Conservation (phyloP, 2,113 vertebrate species). For the Muntiacus muntjak region DNA sequence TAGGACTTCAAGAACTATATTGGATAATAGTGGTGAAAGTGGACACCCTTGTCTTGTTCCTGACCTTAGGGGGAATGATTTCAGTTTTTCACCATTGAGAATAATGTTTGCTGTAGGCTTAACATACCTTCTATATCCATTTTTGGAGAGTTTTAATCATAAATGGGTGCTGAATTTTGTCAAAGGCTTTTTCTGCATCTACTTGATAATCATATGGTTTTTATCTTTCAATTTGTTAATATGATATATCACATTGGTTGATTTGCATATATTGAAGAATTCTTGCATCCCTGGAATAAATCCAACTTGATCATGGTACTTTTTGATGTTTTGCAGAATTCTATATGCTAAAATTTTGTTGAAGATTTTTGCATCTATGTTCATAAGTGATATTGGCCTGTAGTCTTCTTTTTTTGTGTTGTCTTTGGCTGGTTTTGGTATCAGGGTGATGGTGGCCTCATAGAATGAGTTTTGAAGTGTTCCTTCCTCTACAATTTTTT, state of each 20-base stretch:
- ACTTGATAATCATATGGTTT: background rate
- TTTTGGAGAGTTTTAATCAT: background rate
- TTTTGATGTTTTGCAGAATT: background rate
- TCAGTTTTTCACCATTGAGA: background rate
- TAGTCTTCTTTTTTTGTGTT: background rate
- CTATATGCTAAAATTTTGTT: background rate
- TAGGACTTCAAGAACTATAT: background rate
- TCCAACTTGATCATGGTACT: background rate
- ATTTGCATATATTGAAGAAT: background rate
- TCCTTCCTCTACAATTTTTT: background rate
- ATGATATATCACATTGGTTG: background rate
- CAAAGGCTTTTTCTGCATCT: background rate
- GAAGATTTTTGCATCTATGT: background rate
- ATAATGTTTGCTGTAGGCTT: background rate
- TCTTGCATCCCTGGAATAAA: background rate
- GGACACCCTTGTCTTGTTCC: background rate
- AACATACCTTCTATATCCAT: background rate
- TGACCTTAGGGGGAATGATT: background rate
- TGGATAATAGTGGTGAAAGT: background rate
- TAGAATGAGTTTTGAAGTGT: too few relatives aligned
- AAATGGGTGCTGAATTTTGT: background rate
- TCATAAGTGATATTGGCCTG: background rate
- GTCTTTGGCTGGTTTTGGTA: background rate
- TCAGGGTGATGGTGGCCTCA: background rate
- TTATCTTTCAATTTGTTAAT: background rate